These are phyloP conservation scores for Anthopleura sola DNA, from an alignment of 64 coral and sea anemone species.

Conservation along the genomic window DNA sequence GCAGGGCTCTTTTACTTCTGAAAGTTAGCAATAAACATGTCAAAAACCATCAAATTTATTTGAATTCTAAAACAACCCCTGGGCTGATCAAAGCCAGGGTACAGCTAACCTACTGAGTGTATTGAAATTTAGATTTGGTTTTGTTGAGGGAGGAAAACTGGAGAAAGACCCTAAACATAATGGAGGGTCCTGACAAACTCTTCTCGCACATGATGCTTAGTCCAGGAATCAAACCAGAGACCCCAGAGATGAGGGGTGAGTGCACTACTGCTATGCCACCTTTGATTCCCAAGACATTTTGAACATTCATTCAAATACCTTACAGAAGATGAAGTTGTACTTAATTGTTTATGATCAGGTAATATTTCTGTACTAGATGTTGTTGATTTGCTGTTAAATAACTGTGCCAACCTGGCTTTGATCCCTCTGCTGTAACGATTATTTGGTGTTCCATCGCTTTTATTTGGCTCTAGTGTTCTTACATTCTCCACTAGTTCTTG, in stretches of 20 bases:
- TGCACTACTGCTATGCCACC: too few relatives aligned
- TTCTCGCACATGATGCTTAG: too few relatives aligned
- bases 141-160: too few relatives aligned
- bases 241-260: too few relatives aligned
- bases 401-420: slow-evolving; percentile 73
- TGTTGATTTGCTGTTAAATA: slow-evolving; percentile 63
- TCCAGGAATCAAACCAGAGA: too few relatives aligned
- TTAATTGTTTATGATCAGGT: neutral
- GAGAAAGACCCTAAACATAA: too few relatives aligned
- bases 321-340: neutral
- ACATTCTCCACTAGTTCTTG: neutral
- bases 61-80: too few relatives aligned
- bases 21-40: neutral
- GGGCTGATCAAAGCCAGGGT: too few relatives aligned
- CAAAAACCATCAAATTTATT: neutral
- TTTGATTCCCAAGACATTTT: neutral
- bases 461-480: neutral
- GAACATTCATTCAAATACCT: neutral
- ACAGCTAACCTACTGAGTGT: too few relatives aligned
- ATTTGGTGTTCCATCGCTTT: slow-evolving; percentile 23
- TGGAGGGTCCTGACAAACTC: too few relatives aligned
- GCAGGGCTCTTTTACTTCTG: slow-evolving; percentile 2
- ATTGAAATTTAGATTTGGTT: too few relatives aligned
- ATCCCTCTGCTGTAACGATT: slow-evolving; percentile 73
- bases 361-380: slow-evolving; percentile 7